Percentiles rank a stretch among this genome's conserved stretches.
Conservation (phyloP, 1,140 invertebrate genomes). For the Mylabris phalerata region DNA sequence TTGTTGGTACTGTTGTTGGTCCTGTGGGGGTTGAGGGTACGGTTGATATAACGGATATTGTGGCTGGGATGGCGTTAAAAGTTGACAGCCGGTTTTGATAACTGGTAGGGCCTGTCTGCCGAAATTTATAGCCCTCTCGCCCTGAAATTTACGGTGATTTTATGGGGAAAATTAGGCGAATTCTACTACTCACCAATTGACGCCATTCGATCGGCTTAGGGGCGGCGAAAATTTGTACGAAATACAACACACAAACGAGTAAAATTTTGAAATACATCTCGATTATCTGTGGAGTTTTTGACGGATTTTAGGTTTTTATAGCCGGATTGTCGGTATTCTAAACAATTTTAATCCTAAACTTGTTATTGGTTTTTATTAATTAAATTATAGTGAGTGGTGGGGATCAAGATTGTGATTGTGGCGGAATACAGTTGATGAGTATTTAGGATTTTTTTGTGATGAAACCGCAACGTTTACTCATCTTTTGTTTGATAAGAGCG, state of each 20-base stretch:
- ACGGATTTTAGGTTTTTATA: neutral
- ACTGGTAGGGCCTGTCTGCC: slow-evolving; percentile 9
- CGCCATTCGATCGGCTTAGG: slow-evolving; percentile 10
- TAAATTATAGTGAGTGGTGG: too few species aligned
- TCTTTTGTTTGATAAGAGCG: too few species aligned
- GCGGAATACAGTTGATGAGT: too few species aligned
- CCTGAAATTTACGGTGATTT: neutral
- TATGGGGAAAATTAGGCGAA: neutral
- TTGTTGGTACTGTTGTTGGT: neutral
- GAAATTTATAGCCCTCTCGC: slow-evolving; percentile 2
- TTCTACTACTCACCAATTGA: slow-evolving; percentile 6
- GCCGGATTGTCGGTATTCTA: too few species aligned
- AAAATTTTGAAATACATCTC: neutral
- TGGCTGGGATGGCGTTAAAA: slow-evolving; percentile 1
- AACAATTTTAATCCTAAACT: too few species aligned
- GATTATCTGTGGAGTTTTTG: neutral
- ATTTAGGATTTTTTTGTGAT: too few species aligned
- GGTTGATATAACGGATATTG: neutral
- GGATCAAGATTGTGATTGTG: neutral
- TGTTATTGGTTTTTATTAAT: too few species aligned
- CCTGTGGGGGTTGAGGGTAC: too few species aligned
- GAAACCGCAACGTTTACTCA: too few species aligned
- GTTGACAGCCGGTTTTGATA: slow-evolving; percentile 3
- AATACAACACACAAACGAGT: neutral
- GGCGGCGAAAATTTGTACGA: neutral